Evolutionary conservation across 2,113 vertebrate genomes (phyloP).

Genomic region (Andinoacara biseriatus): DNA sequence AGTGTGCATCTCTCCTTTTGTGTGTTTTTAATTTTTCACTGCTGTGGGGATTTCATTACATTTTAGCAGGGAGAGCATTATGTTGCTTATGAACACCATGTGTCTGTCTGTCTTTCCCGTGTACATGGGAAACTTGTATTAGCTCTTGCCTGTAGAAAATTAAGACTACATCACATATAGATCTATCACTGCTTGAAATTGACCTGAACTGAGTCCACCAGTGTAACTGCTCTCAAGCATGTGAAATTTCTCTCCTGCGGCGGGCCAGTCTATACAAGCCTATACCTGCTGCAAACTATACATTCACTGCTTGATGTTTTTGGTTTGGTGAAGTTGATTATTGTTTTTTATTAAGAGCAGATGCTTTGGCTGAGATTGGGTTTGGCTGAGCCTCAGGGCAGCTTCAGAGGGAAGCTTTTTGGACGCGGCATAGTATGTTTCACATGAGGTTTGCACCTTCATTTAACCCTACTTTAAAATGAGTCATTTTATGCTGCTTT

Average conservation of each 20-base stretch:
- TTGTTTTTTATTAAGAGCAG: constrained; percentile 63
- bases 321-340: constrained; percentile 45
- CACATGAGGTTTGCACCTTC: constrained; percentile 16
- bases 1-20: constrained; percentile 24
- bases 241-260: constrained; percentile 44
- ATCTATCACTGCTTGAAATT: constrained; percentile 49
- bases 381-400: constrained; percentile 29
- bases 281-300: constrained; percentile 41
- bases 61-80: constrained; percentile 44
- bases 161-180: constrained; percentile 54
- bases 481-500: constrained; percentile 1
- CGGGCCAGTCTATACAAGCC: constrained; percentile 17
- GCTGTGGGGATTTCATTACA: constrained; percentile 60
- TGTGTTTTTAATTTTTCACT: constrained; percentile 59
- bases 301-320: constrained; percentile 33
- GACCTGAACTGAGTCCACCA: constrained; percentile 31
- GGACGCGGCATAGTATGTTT: constrained; percentile 5
- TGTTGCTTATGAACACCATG: constrained; percentile 72
- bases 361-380: constrained; percentile 36
- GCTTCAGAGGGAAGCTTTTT: constrained; percentile 23
- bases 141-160: constrained; percentile 58
- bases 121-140: constrained; percentile 57
- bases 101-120: constrained; percentile 68
- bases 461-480: constrained; percentile 24
- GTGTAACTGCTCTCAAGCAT: constrained; percentile 37